These are phyloP conservation scores for Taenioides sp. DNA, from an alignment of 2,797 vertebrate genomes.

Conservation along the genomic window DNA sequence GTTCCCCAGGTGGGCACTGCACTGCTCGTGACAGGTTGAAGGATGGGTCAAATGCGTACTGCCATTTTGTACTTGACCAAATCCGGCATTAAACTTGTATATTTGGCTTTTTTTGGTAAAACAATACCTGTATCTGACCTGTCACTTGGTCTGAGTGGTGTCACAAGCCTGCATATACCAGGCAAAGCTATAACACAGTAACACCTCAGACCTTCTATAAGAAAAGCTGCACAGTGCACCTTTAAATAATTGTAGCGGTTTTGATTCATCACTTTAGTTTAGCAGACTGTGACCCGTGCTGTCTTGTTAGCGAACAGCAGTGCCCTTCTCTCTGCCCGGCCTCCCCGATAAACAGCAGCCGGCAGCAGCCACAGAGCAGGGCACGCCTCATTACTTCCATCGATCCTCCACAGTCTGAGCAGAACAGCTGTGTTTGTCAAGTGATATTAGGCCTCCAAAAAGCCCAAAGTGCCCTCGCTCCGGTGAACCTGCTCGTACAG, in stretches of 20 bases:
- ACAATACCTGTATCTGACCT: no score
- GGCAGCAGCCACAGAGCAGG: conserved; percentile 66
- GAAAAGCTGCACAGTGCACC: no score
- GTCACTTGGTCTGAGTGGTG: no score
- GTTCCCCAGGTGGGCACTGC: no score
- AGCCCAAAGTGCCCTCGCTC: conserved; percentile 57
- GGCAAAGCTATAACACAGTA: no score
- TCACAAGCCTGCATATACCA: no score
- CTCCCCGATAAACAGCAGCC: conserved; percentile 73
- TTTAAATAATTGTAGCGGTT: background rate
- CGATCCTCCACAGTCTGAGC: conserved; percentile 75
- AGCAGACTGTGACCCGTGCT: background rate
- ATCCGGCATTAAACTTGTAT: no score
- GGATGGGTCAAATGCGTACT: no score
- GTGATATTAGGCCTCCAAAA: conserved; percentile 68
- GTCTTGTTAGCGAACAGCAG: conserved; percentile 28
- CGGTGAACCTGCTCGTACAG: conserved; percentile 44
- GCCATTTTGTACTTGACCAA: no score
- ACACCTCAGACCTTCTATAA: no score
- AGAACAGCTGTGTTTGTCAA: conserved; percentile 81
- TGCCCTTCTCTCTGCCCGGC: conserved; percentile 45
- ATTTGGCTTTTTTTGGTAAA: no score
- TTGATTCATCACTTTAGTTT: background rate
- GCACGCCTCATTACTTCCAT: conserved; percentile 80
- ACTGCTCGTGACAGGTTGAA: no score